Percentiles rank a stretch among this genome's conserved stretches.
These are phyloP conservation scores for Napeogenes inachia DNA, from an alignment of 2,888 invertebrate species.

Conservation along the genomic window DNA sequence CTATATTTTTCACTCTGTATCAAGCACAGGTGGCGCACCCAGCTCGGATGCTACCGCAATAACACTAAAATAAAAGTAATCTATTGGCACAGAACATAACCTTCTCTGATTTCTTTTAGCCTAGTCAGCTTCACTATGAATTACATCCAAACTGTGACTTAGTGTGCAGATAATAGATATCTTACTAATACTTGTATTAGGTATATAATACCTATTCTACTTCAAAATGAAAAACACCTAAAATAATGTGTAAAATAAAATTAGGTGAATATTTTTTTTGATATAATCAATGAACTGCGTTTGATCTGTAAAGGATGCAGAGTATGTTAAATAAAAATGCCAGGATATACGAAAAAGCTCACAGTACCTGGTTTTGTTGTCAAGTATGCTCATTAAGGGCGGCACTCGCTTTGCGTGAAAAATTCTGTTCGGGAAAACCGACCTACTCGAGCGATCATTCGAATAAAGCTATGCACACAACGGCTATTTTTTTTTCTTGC, in stretches of 20 bases:
- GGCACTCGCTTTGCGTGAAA: slow-evolving; percentile 36
- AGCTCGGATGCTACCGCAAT: slow-evolving; percentile 52
- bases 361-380: slow-evolving; percentile 45
- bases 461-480: slow-evolving; percentile 36
- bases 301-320: no score
- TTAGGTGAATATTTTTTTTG: no score
- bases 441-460: slow-evolving; percentile 33
- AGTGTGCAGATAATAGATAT: no score
- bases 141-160: not conserved
- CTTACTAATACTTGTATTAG: no score
- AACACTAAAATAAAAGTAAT: slow-evolving; percentile 57
- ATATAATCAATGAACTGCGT: no score
- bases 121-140: not conserved
- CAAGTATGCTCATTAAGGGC: slow-evolving; percentile 51
- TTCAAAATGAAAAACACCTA: no score
- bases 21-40: slow-evolving; percentile 51
- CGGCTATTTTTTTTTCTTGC: slow-evolving; percentile 20
- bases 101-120: slow-evolving; percentile 24
- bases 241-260: no score
- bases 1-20: slow-evolving; percentile 31
- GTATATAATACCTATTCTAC: no score
- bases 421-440: slow-evolving; percentile 31
- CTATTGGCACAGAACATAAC: slow-evolving; percentile 40
- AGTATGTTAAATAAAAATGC: not conserved
- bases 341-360: slow-evolving; percentile 33